These are phyloP conservation scores for Rhimphoctona megacephalus DNA, from an alignment of 2,888 invertebrate genomes.

Conservation along the genomic window DNA sequence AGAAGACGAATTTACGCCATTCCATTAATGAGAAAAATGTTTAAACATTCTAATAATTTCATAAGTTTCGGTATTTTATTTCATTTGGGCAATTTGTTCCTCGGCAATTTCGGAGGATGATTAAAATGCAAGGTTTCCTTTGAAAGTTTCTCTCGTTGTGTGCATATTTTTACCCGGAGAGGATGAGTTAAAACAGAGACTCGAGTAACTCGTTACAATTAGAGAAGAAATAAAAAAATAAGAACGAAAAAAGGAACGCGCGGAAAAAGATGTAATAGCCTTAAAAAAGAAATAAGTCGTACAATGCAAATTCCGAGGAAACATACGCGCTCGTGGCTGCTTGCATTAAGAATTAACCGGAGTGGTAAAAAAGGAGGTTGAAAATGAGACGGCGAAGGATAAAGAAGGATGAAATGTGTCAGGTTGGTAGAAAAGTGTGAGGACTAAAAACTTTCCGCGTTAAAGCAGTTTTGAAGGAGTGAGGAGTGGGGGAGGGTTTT, in stretches of 20 bases:
- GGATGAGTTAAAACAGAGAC: background rate
- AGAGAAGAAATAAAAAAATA: conserved; percentile 4
- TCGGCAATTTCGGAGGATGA: background rate
- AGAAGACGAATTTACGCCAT: background rate
- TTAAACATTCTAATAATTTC: conserved; percentile 2
- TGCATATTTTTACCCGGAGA: background rate
- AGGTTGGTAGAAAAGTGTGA: conserved; percentile 19
- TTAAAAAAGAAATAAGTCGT: conserved; percentile 28
- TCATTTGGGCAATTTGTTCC: background rate
- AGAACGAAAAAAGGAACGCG: conserved; percentile 1
- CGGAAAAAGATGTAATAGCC: background rate
- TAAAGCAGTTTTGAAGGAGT: conserved; percentile 1
- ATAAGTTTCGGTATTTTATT: background rate
- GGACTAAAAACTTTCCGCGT: conserved; percentile 44
- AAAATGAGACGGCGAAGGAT: background rate
- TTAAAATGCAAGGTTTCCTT: conserved; percentile 9
- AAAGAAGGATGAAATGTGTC: conserved; percentile 29
- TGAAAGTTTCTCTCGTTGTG: background rate
- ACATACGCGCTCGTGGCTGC: conserved; percentile 41
- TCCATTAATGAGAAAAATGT: background rate
- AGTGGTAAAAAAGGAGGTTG: background rate
- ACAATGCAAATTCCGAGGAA: conserved; percentile 53
- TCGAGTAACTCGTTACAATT: conserved; percentile 2
- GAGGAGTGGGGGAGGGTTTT: background rate
- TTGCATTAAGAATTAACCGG: conserved; percentile 39